Evolutionary conservation across 2,888 invertebrate genomes (phyloP).

Genomic region (Hyposoter dolosus): DNA sequence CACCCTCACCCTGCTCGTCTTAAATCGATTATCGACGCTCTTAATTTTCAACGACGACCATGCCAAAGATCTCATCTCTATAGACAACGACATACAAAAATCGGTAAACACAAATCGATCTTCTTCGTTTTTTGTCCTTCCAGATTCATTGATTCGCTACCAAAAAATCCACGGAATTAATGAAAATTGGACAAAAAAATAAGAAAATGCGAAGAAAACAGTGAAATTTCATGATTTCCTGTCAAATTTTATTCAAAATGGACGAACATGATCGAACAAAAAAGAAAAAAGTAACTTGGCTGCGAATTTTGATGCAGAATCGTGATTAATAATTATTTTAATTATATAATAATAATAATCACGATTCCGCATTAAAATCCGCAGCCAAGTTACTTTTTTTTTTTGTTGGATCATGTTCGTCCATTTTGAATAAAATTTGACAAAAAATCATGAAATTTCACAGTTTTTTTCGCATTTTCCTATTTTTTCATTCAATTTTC

Average conservation of each 20-base stretch:
- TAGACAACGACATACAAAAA: constrained; percentile 45
- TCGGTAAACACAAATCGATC: constrained; percentile 40
- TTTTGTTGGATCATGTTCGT: background rate
- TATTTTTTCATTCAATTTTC: background rate
- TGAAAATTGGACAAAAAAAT: background rate
- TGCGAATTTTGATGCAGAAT: background rate
- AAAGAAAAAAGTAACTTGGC: background rate
- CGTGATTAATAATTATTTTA: background rate
- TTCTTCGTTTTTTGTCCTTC: constrained; percentile 28
- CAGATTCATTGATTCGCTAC: background rate
- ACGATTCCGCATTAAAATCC: background rate
- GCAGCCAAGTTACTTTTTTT: background rate
- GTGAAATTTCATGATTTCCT: background rate
- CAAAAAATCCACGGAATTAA: background rate
- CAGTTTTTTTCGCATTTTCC: background rate
- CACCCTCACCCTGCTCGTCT: constrained; percentile 42
- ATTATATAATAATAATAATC: background rate
- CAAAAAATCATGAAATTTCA: background rate
- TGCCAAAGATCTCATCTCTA: background rate
- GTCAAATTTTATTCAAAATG: background rate
- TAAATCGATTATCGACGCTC: constrained; percentile 66
- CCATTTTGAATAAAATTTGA: background rate
- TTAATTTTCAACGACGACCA: constrained; percentile 52
- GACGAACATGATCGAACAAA: background rate
- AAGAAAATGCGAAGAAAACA: background rate